A percentile compares a stretch with the other conserved stretches of the same genome.
Evolutionary conservation across 2,113 vertebrate species (phyloP).

Genomic region (Benitochromis conjunctus): DNA sequence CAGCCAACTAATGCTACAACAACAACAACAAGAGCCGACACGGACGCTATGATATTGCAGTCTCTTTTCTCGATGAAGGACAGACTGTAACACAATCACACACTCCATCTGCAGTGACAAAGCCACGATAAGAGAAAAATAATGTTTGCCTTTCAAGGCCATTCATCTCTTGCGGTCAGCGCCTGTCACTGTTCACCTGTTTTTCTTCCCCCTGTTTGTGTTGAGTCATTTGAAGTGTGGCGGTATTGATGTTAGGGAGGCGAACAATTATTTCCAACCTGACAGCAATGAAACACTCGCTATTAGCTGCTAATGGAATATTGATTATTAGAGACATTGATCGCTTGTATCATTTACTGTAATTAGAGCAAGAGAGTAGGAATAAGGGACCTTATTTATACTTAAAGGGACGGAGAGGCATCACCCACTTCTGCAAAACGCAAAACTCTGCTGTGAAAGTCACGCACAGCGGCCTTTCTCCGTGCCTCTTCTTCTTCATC

Average conservation of each 20-base stretch:
- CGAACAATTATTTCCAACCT: neutral
- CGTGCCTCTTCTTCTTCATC: neutral
- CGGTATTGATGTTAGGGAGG: neutral
- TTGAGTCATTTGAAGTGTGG: neutral
- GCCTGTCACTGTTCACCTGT: neutral
- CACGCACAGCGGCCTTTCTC: neutral
- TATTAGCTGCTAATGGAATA: conserved; percentile 9
- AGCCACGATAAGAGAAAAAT: neutral
- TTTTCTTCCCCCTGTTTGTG: neutral
- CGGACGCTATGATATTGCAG: conserved; percentile 7
- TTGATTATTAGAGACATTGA: conserved; percentile 8
- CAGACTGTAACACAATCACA: neutral
- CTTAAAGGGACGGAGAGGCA: rapidly evolving
- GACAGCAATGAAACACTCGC: neutral
- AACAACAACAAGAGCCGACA: neutral
- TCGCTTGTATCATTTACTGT: neutral
- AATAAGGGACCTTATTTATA: neutral
- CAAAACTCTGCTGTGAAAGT: neutral
- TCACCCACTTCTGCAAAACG: neutral
- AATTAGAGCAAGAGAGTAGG: neutral
- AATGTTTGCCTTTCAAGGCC: conserved; percentile 6
- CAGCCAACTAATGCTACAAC: neutral
- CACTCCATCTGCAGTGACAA: neutral
- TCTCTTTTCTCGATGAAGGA: conserved; percentile 24
- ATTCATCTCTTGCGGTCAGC: conserved; percentile 4